Base-by-base conservation (phyloP, 2,113 vertebrate genomes). In the Zonotrichia leucophrys region DNA sequence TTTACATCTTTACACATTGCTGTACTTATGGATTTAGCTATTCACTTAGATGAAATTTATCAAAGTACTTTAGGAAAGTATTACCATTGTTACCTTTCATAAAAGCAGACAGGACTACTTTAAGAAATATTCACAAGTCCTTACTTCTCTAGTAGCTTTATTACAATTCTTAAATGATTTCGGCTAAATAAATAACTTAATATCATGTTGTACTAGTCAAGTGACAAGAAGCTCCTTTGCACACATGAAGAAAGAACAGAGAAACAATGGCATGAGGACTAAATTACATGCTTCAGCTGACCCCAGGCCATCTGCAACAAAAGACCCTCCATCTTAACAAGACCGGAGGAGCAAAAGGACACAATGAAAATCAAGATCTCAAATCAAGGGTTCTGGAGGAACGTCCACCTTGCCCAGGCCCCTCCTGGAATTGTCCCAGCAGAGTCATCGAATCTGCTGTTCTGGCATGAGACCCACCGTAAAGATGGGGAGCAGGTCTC, bases 361-460 rank as follows among this genome's bases (percentile, higher is more conserved):
- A 52, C 37, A 74, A 4, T 58, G 27, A n/a, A 25, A 77, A 30
- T 27, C 39, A 55, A 1, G 3, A 69, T 23, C 7, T 1, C 15
- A 59, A 59, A 83, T 25, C 55, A 69, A 72, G 7, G 12, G 5
- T 12, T 76, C 19, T 76, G 30, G 33, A 73, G 5, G 31, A 83
- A 50, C 1, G 0, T 22, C 2, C 10, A 37, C 16, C 27, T 58
- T 63, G 11, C 19, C 24, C 21, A 49, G n/a, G 4, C 4, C 0
- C 2, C 20, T 52, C 20, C 18, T 52, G n/a, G 6, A 10, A 25
- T 10, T 78, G 15, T 82, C 9, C 11, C 24, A 56, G 13, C 15
- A 47, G 20, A 75, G 19, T 14, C 39, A 58, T 39, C 0, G 7
- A 11, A 30, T 70, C 42, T 1, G 31, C 24, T 2, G 20, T 28